Conservation (phyloP, 2,113 vertebrate genomes). For the Cyanistes caeruleus region DNA sequence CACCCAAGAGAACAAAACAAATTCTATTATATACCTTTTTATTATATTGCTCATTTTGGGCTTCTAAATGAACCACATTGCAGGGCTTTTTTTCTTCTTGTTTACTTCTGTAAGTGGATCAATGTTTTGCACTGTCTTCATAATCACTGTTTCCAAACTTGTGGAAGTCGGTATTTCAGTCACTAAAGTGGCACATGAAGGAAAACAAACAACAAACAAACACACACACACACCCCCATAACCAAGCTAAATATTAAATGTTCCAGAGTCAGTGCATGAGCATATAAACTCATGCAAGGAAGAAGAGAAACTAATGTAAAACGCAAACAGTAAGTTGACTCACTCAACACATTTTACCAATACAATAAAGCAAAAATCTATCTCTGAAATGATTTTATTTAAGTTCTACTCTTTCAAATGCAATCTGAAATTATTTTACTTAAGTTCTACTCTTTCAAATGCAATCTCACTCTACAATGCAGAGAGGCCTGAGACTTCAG, state of each 20-base stretch:
- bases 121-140: slow-evolving; percentile 55
- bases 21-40: slow-evolving; percentile 46
- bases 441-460: neutral
- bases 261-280: neutral
- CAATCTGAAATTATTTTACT: neutral
- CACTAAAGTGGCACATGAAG: slow-evolving; percentile 56
- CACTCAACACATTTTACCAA: neutral
- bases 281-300: neutral
- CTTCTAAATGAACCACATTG: neutral
- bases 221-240: too few relatives aligned
- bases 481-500: neutral
- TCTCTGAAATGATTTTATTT: neutral
- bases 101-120: slow-evolving; percentile 24
- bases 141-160: slow-evolving; percentile 55
- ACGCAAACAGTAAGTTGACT: neutral
- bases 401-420: neutral
- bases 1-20: neutral
- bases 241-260: neutral
- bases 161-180: slow-evolving; percentile 60
- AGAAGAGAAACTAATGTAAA: neutral
- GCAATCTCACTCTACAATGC: neutral
- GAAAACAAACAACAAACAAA: neutral
- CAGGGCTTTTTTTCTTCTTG: slow-evolving; percentile 31
- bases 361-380: neutral
- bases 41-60: neutral